These are phyloP conservation scores for Eucriotettix oculatus DNA, from an alignment of 2,888 invertebrate genomes.

Conservation along the genomic window DNA sequence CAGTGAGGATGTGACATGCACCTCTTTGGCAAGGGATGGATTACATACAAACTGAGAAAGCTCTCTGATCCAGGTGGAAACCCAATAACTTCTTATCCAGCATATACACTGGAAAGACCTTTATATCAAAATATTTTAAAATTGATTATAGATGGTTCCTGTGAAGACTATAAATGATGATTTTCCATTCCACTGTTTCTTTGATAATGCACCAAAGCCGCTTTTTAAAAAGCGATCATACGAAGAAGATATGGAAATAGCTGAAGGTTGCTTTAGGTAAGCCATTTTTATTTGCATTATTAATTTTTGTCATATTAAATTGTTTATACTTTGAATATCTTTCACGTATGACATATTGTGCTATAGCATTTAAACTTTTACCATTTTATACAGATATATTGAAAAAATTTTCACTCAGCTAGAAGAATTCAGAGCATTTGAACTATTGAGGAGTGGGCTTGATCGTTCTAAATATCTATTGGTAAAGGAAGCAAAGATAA, in stretches of 20 bases:
- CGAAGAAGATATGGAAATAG: conserved; percentile 73
- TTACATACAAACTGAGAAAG: too few relatives aligned
- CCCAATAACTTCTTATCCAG: too few relatives aligned
- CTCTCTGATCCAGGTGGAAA: too few relatives aligned
- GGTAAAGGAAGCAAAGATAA: conserved; percentile 97
- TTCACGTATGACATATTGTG: too few relatives aligned
- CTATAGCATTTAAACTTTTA: too few relatives aligned
- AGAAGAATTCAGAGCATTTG: conserved; percentile 97
- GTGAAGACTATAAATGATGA: conserved; percentile 47
- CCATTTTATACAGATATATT: conserved; percentile 47
- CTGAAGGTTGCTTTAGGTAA: conserved; percentile 76
- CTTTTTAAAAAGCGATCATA: conserved; percentile 65
- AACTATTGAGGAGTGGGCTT: conserved; percentile 82
- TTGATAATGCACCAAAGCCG: conserved; percentile 83
- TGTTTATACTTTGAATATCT: too few relatives aligned
- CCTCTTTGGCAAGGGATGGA: too few relatives aligned
- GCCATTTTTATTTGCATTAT: not conserved
- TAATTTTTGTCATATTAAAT: too few relatives aligned
- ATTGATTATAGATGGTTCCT: conserved; percentile 19
- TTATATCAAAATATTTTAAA: too few relatives aligned
- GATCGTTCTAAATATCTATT: conserved; percentile 92
- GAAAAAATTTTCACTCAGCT: conserved; percentile 90
- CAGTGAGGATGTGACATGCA: too few relatives aligned
- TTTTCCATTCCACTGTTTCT: conserved; percentile 91
- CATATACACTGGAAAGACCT: too few relatives aligned